phyloP scores from a whole-genome alignment of 2,113 vertebrate genomes.

The Hylia prasina region DNA sequence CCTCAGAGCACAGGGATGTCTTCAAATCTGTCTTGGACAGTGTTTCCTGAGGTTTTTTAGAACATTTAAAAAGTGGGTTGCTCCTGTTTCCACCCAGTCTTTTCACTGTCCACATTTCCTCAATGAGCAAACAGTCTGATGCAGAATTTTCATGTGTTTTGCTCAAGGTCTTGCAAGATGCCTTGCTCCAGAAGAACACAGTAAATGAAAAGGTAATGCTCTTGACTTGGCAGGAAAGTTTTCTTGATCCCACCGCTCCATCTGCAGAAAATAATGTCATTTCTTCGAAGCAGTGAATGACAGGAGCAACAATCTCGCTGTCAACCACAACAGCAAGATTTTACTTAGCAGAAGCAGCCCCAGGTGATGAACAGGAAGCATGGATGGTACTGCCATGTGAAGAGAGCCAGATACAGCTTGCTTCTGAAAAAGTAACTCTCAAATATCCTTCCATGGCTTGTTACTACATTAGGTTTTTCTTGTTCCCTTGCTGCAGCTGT shows the following conservation, averaged over 20 bases:
- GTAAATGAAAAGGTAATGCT: not conserved
- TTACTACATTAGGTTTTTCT: not conserved
- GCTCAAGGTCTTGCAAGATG: not conserved
- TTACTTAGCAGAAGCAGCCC: not conserved
- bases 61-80: not conserved
- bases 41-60: not conserved
- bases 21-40: not conserved
- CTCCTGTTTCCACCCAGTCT: not conserved
- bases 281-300: not conserved
- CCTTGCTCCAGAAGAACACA: not conserved
- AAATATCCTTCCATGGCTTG: not conserved
- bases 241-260: not conserved
- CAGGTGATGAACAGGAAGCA: not conserved
- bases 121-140: not conserved
- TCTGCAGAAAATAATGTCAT: not conserved
- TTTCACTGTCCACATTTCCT: not conserved
- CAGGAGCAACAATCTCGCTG: not conserved
- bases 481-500: constrained; percentile 27
- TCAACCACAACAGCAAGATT: not conserved
- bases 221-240: not conserved
- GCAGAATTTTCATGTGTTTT: not conserved
- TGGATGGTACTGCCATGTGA: not conserved
- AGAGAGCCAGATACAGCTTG: not conserved
- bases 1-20: not conserved
- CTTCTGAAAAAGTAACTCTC: not conserved